Percentiles rank a stretch among this genome's conserved stretches.
Conservation (phyloP, 2,888 invertebrate genomes). For the Tanytarsus gracilentus region DNA sequence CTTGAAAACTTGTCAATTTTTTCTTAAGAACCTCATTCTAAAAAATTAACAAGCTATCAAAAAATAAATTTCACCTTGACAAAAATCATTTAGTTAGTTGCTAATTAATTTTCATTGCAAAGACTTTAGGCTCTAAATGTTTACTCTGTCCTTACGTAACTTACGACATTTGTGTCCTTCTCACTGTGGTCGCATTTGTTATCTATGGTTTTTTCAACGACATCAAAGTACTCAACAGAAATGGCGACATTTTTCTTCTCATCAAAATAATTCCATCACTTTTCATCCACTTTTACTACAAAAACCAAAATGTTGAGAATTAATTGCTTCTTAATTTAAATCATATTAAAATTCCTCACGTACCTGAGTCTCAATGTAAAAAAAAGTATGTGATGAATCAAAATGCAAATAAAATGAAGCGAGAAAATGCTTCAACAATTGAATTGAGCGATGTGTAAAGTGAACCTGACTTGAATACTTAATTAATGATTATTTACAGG, state of each 20-base stretch:
- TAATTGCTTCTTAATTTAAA: neutral
- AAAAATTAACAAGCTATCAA: too few species aligned
- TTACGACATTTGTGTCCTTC: neutral
- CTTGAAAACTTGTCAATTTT: too few species aligned
- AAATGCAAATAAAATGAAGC: neutral
- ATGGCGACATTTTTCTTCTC: conserved; percentile 11
- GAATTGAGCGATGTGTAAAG: too few species aligned
- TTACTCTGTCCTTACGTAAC: conserved; percentile 16
- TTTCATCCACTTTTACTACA: neutral
- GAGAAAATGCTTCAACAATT: neutral
- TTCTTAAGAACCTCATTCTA: too few species aligned
- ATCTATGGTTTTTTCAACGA: neutral
- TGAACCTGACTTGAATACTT: conserved; percentile 3
- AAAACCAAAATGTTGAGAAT: too few species aligned
- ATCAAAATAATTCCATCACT: conserved; percentile 2
- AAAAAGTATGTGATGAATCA: conserved; percentile 8
- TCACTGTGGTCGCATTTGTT: neutral
- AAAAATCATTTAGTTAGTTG: neutral
- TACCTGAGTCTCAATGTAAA: conserved; percentile 4
- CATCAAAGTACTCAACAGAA: neutral
- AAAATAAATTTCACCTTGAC: neutral
- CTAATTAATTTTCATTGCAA: neutral
- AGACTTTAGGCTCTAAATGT: conserved; percentile 14
- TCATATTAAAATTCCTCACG: neutral
- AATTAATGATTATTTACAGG: neutral